Conservation (phyloP, 2,113 vertebrate species). For the Aspiorhynchus laticeps region DNA sequence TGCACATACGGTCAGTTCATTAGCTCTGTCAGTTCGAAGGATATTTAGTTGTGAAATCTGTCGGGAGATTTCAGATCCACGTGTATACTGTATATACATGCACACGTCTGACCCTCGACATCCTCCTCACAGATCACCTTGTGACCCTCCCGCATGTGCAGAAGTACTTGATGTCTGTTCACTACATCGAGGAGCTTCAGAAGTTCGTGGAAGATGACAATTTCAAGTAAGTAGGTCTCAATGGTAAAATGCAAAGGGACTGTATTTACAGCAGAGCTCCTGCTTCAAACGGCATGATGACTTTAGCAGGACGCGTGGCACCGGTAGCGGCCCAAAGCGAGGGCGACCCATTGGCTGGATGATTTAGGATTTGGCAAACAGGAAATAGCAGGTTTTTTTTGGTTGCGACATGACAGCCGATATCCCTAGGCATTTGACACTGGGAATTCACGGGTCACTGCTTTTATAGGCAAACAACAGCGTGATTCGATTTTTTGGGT, state of each 20-base stretch:
- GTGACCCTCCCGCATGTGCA: conserved; percentile 89
- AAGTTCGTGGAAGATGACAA: conserved; percentile 98
- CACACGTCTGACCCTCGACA: not conserved
- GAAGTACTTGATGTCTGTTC: conserved; percentile 93
- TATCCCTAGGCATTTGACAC: not conserved
- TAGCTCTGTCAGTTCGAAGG: not conserved
- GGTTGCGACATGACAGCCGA: not conserved
- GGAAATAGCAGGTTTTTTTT: not conserved
- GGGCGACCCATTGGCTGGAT: not conserved
- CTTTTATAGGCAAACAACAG: conserved; percentile 9
- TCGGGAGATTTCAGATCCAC: not conserved
- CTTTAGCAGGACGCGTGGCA: conserved; percentile 32
- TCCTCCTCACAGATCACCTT: conserved; percentile 81
- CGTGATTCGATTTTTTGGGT: conserved; percentile 22
- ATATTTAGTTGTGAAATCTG: not conserved
- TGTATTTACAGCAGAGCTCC: not conserved
- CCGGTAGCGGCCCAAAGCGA: not conserved
- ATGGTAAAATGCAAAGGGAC: not conserved
- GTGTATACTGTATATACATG: not conserved
- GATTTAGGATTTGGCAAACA: not conserved
- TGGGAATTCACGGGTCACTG: conserved; percentile 1
- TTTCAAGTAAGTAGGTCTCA: conserved; percentile 85
- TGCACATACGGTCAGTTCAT: conserved; percentile 85
- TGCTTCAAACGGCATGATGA: conserved; percentile 4
- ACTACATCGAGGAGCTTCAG: conserved; percentile 95